Evolutionary conservation across 2,888 invertebrate species (phyloP).

Genomic region (Psylliodes chrysocephalus): DNA sequence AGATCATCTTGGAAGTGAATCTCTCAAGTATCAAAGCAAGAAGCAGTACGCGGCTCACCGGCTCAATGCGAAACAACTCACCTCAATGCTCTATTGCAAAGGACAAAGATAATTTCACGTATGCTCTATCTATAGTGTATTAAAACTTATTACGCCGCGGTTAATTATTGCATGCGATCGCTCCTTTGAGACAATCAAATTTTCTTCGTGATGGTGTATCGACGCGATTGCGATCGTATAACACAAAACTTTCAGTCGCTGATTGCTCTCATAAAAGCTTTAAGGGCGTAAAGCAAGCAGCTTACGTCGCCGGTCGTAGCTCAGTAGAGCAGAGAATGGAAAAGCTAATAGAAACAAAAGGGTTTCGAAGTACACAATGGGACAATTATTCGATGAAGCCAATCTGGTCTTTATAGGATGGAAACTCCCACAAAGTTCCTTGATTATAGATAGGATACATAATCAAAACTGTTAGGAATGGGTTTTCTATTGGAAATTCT

Average conservation of each 20-base stretch:
- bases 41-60: constrained; percentile 17
- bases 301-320: constrained; percentile 4
- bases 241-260: not conserved
- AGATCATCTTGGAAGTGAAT: constrained; percentile 32
- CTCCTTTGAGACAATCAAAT: not conserved
- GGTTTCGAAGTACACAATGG: constrained; percentile 6
- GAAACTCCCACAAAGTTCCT: constrained; percentile 1
- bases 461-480: too few species aligned
- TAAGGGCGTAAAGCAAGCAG: constrained; percentile 1
- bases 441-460: too few species aligned
- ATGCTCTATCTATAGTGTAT: constrained; percentile 19
- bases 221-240: not conserved
- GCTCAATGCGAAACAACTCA: constrained; percentile 11
- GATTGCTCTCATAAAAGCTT: constrained; percentile 9
- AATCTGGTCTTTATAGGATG: not conserved
- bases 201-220: not conserved
- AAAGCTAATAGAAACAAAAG: constrained; percentile 11
- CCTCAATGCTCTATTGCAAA: constrained; percentile 6
- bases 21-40: not conserved
- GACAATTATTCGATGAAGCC: constrained; percentile 6
- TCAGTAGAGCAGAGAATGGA: not conserved
- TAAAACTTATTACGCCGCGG: constrained; percentile 15
- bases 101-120: constrained; percentile 24
- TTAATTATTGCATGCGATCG: not conserved
- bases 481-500: too few species aligned